Conservation (phyloP, 2,113 vertebrate genomes). For the Campylomormyrus tamandua region DNA sequence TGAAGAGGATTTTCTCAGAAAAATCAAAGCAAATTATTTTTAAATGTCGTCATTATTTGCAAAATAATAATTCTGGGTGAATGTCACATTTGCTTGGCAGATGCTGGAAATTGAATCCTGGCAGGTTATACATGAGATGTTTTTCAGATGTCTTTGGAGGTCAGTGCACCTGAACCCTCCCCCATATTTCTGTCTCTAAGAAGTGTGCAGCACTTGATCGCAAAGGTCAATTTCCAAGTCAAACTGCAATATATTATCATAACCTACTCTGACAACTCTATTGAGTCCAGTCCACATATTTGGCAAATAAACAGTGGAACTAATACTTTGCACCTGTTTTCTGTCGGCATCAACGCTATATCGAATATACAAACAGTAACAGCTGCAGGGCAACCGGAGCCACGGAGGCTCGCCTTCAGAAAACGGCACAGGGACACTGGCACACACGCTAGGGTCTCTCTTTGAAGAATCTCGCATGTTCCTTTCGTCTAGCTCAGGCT, state of each 20-base stretch:
- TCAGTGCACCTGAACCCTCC: constrained; percentile 40
- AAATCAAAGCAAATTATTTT: background rate
- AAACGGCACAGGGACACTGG: constrained; percentile 26
- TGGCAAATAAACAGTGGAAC: constrained; percentile 44
- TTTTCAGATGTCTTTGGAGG: constrained; percentile 33
- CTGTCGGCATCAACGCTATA: constrained; percentile 49
- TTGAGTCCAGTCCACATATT: constrained; percentile 37
- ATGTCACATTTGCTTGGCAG: background rate
- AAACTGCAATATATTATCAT: constrained; percentile 40
- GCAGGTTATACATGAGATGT: background rate
- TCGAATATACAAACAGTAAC: constrained; percentile 55
- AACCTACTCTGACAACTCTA: constrained; percentile 50
- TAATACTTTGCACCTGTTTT: constrained; percentile 61
- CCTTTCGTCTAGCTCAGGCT: constrained; percentile 45
- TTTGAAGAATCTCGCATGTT: constrained; percentile 27
- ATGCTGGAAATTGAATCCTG: background rate
- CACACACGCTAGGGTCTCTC: constrained; percentile 16
- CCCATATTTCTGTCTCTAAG: constrained; percentile 25
- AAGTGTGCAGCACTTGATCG: constrained; percentile 36
- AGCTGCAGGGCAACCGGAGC: constrained; percentile 56
- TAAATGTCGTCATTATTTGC: background rate
- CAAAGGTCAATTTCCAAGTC: constrained; percentile 42
- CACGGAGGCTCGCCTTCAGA: constrained; percentile 38
- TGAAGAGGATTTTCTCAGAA: background rate
- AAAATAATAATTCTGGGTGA: background rate